Evolutionary conservation across 1,140 invertebrate species (phyloP).

Genomic region (Drosophila trapezifrons): DNA sequence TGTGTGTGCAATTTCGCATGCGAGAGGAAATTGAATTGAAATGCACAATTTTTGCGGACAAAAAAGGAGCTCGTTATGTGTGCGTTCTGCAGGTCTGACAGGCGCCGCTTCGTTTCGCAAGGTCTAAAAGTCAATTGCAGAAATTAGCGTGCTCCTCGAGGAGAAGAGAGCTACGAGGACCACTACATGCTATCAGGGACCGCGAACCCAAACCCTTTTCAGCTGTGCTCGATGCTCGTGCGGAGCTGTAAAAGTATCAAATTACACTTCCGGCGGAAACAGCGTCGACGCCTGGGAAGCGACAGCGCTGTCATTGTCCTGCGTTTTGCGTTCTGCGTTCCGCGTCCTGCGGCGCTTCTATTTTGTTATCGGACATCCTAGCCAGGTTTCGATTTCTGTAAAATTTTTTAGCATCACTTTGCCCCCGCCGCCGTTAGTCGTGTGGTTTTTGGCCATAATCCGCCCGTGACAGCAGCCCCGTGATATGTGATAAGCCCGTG

Average conservation of each 20-base stretch:
- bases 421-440: conserved; percentile 4
- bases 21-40: conserved; percentile 79
- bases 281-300: conserved; percentile 61
- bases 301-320: conserved; percentile 50
- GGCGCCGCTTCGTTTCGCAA: conserved; percentile 30
- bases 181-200: not conserved
- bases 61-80: conserved; percentile 81
- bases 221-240: conserved; percentile 39
- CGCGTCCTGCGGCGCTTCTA: conserved; percentile 59
- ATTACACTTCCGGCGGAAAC: conserved; percentile 83
- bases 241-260: conserved; percentile 80
- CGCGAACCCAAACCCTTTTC: conserved; percentile 49
- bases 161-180: conserved; percentile 3
- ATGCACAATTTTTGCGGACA: conserved; percentile 63
- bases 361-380: conserved; percentile 79
- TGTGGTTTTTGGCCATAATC: conserved; percentile 60
- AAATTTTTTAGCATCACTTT: conserved; percentile 53
- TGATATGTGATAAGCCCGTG: conserved; percentile 54
- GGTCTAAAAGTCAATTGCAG: conserved; percentile 72
- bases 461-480: conserved; percentile 50
- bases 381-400: conserved; percentile 60
- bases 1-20: conserved; percentile 58
- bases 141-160: conserved; percentile 61
- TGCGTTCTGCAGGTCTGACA: conserved; percentile 50
- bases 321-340: not conserved